These are phyloP conservation scores for Agonopterix heracliana DNA, from an alignment of 2,888 invertebrate genomes.

Conservation along the genomic window DNA sequence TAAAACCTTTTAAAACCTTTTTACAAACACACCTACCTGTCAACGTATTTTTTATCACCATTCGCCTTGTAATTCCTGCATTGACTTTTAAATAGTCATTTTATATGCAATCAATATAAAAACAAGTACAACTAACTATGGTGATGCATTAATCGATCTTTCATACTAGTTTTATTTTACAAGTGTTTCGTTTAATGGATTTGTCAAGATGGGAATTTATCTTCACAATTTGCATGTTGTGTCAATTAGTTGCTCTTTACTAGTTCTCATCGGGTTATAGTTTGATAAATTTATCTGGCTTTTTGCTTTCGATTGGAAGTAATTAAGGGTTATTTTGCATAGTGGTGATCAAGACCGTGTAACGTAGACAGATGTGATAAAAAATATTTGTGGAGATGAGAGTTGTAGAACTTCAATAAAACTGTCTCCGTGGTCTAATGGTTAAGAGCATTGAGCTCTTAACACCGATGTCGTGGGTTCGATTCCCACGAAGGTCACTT, in stretches of 20 bases:
- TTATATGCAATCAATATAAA: slow-evolving; percentile 21
- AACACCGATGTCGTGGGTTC: too few species aligned
- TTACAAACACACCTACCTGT: slow-evolving; percentile 1
- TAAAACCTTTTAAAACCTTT: not conserved
- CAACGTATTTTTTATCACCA: slow-evolving; percentile 8
- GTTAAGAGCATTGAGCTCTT: too few species aligned
- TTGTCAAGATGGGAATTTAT: slow-evolving; percentile 12
- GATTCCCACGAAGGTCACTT: too few species aligned
- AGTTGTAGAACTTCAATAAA: too few species aligned
- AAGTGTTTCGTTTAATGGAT: slow-evolving; percentile 10
- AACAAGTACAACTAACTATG: slow-evolving; percentile 6
- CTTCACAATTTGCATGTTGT: slow-evolving; percentile 7
- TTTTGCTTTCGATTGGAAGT: too few species aligned
- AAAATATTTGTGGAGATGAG: too few species aligned
- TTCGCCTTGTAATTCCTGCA: slow-evolving; percentile 14
- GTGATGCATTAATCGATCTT: slow-evolving; percentile 4
- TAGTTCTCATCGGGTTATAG: slow-evolving; percentile 3
- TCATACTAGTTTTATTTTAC: slow-evolving; percentile 1
- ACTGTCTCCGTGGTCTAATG: too few species aligned
- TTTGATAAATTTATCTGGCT: too few species aligned
- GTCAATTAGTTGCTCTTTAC: slow-evolving; percentile 4
- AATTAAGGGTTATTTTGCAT: too few species aligned
- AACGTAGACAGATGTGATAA: too few species aligned
- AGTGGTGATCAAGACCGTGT: too few species aligned
- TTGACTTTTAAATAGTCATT: slow-evolving; percentile 16